phyloP scores from a whole-genome alignment of 2,888 invertebrate species.

The Agrotis ipsilon region DNA sequence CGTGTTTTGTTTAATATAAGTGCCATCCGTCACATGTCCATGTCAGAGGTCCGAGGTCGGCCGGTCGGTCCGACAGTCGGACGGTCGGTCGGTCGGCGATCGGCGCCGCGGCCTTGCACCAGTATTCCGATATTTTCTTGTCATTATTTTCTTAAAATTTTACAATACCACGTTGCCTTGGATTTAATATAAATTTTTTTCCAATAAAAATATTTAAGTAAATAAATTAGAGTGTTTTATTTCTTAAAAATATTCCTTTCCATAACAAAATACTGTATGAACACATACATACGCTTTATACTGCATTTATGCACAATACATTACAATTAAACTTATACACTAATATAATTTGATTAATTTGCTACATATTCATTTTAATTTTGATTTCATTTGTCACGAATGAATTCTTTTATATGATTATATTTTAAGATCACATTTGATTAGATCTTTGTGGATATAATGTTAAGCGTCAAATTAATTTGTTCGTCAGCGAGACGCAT shows the following conservation, averaged over 20 bases:
- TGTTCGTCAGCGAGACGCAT: neutral
- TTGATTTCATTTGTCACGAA: slow-evolving; percentile 27
- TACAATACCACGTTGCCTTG: slow-evolving; percentile 91
- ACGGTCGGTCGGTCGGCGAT: slow-evolving; percentile 26
- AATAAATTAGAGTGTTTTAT: slow-evolving; percentile 81
- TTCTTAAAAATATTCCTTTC: slow-evolving; percentile 60
- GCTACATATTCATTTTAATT: slow-evolving; percentile 13
- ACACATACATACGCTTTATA: slow-evolving; percentile 29
- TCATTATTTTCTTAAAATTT: slow-evolving; percentile 86
- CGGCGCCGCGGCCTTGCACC: slow-evolving; percentile 54
- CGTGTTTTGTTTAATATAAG: slow-evolving; percentile 80
- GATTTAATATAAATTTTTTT: slow-evolving; percentile 90
- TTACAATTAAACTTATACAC: slow-evolving; percentile 13
- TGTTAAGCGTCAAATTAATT: neutral
- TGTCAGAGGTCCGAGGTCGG: slow-evolving; percentile 45
- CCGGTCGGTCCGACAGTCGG: slow-evolving; percentile 18
- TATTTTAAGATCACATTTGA: slow-evolving; percentile 35
- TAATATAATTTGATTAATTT: slow-evolving; percentile 33
- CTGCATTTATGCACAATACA: slow-evolving; percentile 21
- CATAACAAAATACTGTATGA: slow-evolving; percentile 27
- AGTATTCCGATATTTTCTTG: slow-evolving; percentile 72
- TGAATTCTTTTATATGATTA: slow-evolving; percentile 29
- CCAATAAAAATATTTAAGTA: slow-evolving; percentile 90
- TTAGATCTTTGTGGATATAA: slow-evolving; percentile 11
- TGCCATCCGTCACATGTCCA: slow-evolving; percentile 82